Conservation (phyloP, 2,113 vertebrate species). For the Dascyllus trimaculatus region DNA sequence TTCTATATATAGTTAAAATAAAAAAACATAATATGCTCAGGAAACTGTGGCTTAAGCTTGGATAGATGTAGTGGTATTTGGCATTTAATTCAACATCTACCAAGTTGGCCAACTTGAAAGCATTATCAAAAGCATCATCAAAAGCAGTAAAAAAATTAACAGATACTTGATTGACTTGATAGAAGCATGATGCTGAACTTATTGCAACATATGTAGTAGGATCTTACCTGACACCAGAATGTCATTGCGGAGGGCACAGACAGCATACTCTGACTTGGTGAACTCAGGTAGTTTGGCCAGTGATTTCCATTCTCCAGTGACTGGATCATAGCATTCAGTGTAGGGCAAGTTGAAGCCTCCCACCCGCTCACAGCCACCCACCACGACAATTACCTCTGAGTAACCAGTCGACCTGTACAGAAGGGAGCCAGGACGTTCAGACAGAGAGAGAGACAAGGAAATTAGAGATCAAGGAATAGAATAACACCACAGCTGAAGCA, state of each 20-base stretch:
- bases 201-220: neutral
- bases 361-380: conserved; percentile 96
- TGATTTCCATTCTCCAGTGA: conserved; percentile 97
- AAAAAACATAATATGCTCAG: too few species aligned
- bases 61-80: too few species aligned
- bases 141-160: too few species aligned
- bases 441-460: too few species aligned
- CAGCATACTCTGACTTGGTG: conserved; percentile 97
- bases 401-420: conserved; percentile 93
- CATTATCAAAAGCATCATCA: too few species aligned
- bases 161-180: neutral
- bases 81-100: too few species aligned
- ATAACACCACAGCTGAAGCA: conserved; percentile 3
- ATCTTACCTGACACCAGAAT: conserved; percentile 97
- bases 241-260: conserved; percentile 97
- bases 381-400: conserved; percentile 98
- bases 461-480: neutral
- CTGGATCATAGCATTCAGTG: conserved; percentile 97
- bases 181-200: neutral
- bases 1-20: too few species aligned
- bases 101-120: too few species aligned
- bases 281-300: conserved; percentile 98
- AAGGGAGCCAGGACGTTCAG: neutral
- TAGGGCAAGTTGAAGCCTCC: conserved; percentile 98
- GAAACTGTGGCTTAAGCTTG: too few species aligned